Base-by-base conservation (phyloP, 2,797 vertebrate genomes). In the Sebastes nivosus region DNA sequence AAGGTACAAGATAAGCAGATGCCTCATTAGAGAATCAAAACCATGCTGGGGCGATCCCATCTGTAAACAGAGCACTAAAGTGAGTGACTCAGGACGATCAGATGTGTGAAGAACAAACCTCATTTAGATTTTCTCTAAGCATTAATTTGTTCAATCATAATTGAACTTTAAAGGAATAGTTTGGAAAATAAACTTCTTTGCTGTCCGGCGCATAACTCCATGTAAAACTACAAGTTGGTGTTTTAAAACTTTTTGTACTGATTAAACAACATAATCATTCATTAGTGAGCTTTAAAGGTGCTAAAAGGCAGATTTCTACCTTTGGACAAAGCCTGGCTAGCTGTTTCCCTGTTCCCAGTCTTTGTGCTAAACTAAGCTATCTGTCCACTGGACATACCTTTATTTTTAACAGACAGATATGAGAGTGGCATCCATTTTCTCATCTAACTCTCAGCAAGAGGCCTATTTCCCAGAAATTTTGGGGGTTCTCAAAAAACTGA, bases 1-100 rank as follows among this genome's bases (percentile, higher is more conserved):
- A 72, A 42, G 50, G 77, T 27, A 72, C 46, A 64, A 83, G 65
- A 86, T 76, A 72, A 87, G 72, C 81, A 77, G 57, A 70, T 59
- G 20, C 20, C 29, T 75, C 54, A 80, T 79, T 30, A 50, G 42
- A 74, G 57, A 77, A 84, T 87, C 25, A 63, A 77, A 81, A 71
- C 12, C 72, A 27, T 29, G 25, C 20, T 57, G 22, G 22, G 69
- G 73, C 9, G 16, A 85, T 74, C 25, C 38, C 42, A 65, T 82
- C 63, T 86, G 81, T 77, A 81, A 79, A 64, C 54, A 67, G 16
- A 71, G 32, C 14, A 46, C 54, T 72, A 16, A 34, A 42, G 57
- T 38, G 36, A 81, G n/a, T 27, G 58, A 60, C 24, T 27, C 1
- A 12, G 5, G 6, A 36, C 46, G 30, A 67, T 54, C 22, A 54